These are phyloP conservation scores for Silurus asotus DNA, from an alignment of 2,113 vertebrate species.

Conservation along the genomic window DNA sequence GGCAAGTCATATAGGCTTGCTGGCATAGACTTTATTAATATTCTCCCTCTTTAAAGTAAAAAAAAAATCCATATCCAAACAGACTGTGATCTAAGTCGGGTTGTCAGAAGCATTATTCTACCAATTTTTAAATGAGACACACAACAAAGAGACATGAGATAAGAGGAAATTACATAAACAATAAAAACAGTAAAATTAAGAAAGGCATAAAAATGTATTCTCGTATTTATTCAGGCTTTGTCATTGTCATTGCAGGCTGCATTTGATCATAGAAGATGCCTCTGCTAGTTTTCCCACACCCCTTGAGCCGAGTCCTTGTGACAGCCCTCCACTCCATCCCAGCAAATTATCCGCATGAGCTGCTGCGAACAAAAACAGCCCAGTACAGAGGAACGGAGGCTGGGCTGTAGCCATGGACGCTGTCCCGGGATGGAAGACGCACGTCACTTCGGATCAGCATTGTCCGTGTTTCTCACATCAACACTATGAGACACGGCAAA, in stretches of 20 bases:
- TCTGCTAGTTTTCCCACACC: conserved; percentile 77
- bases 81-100: conserved; percentile 63
- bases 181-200: conserved; percentile 23
- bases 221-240: conserved; percentile 76
- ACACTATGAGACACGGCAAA: conserved; percentile 67
- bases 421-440: conserved; percentile 67
- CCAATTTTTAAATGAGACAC: conserved; percentile 64
- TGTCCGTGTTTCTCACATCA: conserved; percentile 69
- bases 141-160: conserved; percentile 53
- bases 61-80: conserved; percentile 52
- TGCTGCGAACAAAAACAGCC: conserved; percentile 76
- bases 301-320: conserved; percentile 79
- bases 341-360: conserved; percentile 78
- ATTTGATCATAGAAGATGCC: conserved; percentile 71
- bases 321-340: conserved; percentile 78
- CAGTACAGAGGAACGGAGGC: conserved; percentile 70
- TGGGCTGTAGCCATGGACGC: conserved; percentile 65
- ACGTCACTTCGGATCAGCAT: conserved; percentile 75
- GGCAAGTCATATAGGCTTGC: not conserved
- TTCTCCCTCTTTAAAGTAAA: conserved; percentile 56
- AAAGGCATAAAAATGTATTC: conserved; percentile 15
- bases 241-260: conserved; percentile 70
- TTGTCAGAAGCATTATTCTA: conserved; percentile 66
- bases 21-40: conserved; percentile 56
- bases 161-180: conserved; percentile 32